These are phyloP conservation scores for Acropternis orthonyx DNA, from an alignment of 2,797 vertebrate species.

Conservation along the genomic window DNA sequence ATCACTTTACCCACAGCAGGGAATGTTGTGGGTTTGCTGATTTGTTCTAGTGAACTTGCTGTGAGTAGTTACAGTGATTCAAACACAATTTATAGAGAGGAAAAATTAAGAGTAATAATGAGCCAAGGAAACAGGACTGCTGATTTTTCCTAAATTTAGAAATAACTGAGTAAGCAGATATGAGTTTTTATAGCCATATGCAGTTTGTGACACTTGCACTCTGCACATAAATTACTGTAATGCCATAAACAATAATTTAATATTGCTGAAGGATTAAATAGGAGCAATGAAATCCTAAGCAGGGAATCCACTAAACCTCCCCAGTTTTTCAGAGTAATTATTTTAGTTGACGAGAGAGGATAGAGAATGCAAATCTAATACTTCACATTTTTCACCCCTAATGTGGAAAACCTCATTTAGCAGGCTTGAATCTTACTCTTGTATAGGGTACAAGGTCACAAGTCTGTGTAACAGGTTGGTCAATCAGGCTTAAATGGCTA, in stretches of 20 bases:
- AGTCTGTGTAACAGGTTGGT: conserved; percentile 10
- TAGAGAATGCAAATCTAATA: background rate
- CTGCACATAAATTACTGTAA: background rate
- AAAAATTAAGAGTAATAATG: background rate
- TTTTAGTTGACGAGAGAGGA: background rate
- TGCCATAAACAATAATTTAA: background rate
- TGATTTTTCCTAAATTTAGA: background rate
- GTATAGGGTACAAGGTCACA: background rate
- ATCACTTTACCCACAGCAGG: background rate
- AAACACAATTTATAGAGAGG: background rate
- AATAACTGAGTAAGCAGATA: background rate
- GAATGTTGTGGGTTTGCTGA: background rate
- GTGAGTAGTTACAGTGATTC: background rate
- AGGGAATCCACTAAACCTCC: background rate
- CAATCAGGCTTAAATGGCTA: conserved; percentile 43
- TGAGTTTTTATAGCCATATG: rapidly evolving
- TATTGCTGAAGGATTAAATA: background rate
- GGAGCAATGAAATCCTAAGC: background rate
- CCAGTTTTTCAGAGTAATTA: background rate
- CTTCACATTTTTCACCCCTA: background rate
- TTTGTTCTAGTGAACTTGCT: background rate
- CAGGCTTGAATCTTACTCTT: background rate
- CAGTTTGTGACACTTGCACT: background rate
- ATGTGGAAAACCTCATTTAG: background rate
- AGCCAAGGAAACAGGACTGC: background rate